These are phyloP conservation scores for Hippopotamyrus pictus DNA, from an alignment of 2,797 vertebrate species.

Conservation along the genomic window DNA sequence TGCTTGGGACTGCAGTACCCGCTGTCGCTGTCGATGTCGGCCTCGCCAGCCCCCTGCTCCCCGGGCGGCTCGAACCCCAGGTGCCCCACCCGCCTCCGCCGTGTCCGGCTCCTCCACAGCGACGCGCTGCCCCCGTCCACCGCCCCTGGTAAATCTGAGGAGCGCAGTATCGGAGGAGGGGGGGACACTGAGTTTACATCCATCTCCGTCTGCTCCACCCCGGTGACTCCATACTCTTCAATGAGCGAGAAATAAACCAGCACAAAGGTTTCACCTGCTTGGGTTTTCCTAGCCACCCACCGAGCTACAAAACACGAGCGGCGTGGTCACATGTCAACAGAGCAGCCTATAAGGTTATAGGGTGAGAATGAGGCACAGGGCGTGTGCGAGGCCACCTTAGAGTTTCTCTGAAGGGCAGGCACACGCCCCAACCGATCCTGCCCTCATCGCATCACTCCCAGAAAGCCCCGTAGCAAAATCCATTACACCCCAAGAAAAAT, in stretches of 20 bases:
- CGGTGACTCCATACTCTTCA: neutral
- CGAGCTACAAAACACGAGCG: neutral
- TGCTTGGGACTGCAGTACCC: constrained; percentile 96
- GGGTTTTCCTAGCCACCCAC: neutral
- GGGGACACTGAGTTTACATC: neutral
- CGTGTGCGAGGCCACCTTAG: neutral
- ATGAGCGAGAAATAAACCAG: neutral
- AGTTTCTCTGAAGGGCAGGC: neutral
- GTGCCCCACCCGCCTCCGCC: constrained; percentile 75
- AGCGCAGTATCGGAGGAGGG: neutral
- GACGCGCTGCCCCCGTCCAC: constrained; percentile 66
- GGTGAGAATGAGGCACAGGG: neutral
- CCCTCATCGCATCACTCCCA: neutral
- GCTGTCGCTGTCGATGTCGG: constrained; percentile 94
- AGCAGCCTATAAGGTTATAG: neutral
- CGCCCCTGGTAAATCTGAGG: constrained; percentile 84
- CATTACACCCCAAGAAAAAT: neutral
- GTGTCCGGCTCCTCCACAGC: constrained; percentile 79
- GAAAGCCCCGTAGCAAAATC: neutral
- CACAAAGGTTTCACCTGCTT: neutral
- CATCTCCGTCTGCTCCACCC: neutral
- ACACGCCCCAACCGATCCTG: neutral
- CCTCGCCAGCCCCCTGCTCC: constrained; percentile 84
- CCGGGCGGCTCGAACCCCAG: constrained; percentile 75
- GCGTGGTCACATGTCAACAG: neutral